Base-by-base conservation (phyloP, 2,797 vertebrate genomes). In the Poecilia gillii region DNA sequence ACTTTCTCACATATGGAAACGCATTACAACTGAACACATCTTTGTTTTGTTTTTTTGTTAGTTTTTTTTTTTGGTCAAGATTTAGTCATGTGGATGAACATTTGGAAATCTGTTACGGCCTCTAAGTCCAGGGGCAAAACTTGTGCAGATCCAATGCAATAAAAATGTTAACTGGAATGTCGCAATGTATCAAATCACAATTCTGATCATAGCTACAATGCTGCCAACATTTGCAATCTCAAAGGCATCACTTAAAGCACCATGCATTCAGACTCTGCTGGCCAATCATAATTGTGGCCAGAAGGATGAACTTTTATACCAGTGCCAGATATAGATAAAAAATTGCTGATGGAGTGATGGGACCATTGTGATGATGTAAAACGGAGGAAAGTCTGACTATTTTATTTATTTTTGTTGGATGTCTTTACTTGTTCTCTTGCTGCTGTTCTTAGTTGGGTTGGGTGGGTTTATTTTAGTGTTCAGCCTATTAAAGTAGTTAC, bases 401-500 rank as follows among this genome's bases (percentile, higher is more conserved):
- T 25, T 11, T 55, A 55, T 55, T 55, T 23, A 39, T 39, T 68
- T 18, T 43, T 55, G 33, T 47, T 62, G 11, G 2, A 41, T 12
- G 4, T 2, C 45, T 9, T 28, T 36, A 31, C 66, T 31, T 47
- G 47, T 36, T 70, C 51, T 53, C 12, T 33, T n/a, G 62, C 77
- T 16, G 81, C 64, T 74, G 51, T 82, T 49, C 36, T 46, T 72
- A 53, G 25, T 53, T 62, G 70, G 78, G 75, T 84, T 85, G 76
- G n/a, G 31, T 46, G 31, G 33, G 57, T 77, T 87, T 87, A 81
- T 87, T 88, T 85, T 77, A 23, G 73, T 41, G 23, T 77, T 81
- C 23, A 68, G 73, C 41, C 57, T 62, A 62, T 87, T 81, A 87
- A 45, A 84, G 73, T 80, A 51, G 75, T 91, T 86, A 85, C 75